Evolutionary conservation across 2,113 vertebrate genomes (phyloP).

Genomic region (Menidia beryllina): DNA sequence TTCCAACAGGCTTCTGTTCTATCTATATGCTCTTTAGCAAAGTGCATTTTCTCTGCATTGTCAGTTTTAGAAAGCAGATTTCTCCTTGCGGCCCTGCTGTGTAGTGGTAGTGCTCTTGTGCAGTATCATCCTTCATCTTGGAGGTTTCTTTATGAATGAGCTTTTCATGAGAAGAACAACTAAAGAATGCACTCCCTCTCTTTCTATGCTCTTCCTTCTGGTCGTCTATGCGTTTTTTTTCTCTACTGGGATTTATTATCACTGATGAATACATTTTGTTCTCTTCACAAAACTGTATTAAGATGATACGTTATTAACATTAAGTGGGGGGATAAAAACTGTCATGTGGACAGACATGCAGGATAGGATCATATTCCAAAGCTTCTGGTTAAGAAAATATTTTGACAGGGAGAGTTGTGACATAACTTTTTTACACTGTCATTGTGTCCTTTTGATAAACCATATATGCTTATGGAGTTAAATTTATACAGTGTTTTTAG

Average conservation of each 20-base stretch:
- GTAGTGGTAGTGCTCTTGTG: too few species aligned
- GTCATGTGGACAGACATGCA: not conserved
- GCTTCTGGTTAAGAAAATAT: slow-evolving; percentile 6
- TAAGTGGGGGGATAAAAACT: not conserved
- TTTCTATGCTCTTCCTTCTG: not conserved
- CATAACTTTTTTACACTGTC: not conserved
- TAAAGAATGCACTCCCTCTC: too few species aligned
- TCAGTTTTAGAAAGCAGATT: too few species aligned
- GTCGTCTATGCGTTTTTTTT: not conserved
- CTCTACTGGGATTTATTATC: not conserved
- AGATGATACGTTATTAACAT: not conserved
- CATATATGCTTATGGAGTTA: not conserved
- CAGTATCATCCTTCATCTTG: too few species aligned
- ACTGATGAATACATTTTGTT: not conserved
- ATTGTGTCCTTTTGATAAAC: not conserved
- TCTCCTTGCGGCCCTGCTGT: too few species aligned
- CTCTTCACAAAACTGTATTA: not conserved
- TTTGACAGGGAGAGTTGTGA: not conserved
- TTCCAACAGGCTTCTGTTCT: too few species aligned
- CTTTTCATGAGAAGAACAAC: too few species aligned
- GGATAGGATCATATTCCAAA: not conserved
- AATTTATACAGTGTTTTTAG: not conserved
- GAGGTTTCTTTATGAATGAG: too few species aligned
- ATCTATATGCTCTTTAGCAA: too few species aligned
- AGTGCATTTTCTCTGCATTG: too few species aligned